phyloP scores from a whole-genome alignment of 2,113 vertebrate species.

The Sardina pilchardus region DNA sequence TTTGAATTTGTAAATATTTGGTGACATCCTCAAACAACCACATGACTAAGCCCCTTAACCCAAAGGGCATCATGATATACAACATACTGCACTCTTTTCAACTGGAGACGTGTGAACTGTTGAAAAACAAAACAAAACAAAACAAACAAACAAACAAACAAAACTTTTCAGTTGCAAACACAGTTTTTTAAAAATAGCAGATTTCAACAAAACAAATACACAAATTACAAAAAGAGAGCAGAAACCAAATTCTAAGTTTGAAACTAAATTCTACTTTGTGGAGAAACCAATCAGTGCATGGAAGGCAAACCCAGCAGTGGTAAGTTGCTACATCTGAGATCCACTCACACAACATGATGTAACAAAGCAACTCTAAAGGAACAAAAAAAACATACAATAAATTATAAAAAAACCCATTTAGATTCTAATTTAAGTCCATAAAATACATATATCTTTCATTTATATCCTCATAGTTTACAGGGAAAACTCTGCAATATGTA shows the following conservation, averaged over 20 bases:
- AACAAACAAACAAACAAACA: background rate
- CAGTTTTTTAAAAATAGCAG: constrained; percentile 18
- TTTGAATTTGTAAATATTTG: constrained; percentile 5
- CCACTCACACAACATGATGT: constrained; percentile 13
- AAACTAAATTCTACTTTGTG: background rate
- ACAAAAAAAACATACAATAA: constrained; percentile 23
- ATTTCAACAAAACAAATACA: constrained; percentile 11
- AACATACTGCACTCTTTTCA: background rate
- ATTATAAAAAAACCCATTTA: constrained; percentile 28
- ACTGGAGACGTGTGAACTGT: background rate
- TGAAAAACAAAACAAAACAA: background rate
- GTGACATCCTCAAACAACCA: background rate
- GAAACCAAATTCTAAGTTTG: background rate
- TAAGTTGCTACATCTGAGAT: constrained; percentile 16
- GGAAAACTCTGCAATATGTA: constrained; percentile 14
- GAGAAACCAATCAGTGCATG: background rate
- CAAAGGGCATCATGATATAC: background rate
- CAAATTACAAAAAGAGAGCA: constrained; percentile 24
- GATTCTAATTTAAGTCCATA: constrained; percentile 11
- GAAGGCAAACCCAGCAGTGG: constrained; percentile 10
- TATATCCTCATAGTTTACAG: constrained; percentile 6
- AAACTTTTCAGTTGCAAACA: constrained; percentile 5
- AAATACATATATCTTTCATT: constrained; percentile 18
- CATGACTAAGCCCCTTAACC: background rate
- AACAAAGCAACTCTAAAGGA: constrained; percentile 17